Evolutionary conservation across 2,113 vertebrate species (phyloP).

Genomic region (Neolamprologus cancellatus): DNA sequence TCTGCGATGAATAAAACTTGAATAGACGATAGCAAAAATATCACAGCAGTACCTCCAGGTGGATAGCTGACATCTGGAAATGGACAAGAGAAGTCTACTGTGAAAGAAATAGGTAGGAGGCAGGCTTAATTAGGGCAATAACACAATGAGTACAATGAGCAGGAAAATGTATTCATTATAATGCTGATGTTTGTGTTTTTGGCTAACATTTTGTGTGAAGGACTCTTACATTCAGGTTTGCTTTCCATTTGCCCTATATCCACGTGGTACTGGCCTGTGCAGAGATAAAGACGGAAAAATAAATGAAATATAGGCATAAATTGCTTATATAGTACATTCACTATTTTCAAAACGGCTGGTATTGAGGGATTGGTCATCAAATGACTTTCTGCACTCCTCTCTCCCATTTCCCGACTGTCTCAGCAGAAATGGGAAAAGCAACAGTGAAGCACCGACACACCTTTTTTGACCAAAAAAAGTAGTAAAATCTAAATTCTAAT

Average conservation of each 20-base stretch:
- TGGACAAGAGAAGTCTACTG: slow-evolving; percentile 61
- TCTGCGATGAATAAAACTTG: background rate
- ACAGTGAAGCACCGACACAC: background rate
- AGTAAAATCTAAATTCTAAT: background rate
- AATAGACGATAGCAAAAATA: accelerated
- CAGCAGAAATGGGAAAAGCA: background rate
- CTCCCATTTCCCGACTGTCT: background rate
- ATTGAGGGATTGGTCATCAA: background rate
- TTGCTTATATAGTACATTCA: background rate
- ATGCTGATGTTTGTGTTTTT: background rate
- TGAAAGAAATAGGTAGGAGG: background rate
- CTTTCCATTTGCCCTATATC: slow-evolving; percentile 46
- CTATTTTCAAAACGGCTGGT: background rate
- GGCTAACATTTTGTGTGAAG: background rate
- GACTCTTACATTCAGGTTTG: slow-evolving; percentile 54
- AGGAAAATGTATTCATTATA: background rate
- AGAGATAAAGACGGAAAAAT: background rate
- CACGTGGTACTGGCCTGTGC: slow-evolving; percentile 41
- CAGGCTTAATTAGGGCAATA: background rate
- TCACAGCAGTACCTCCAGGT: slow-evolving; percentile 50
- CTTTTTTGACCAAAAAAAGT: background rate
- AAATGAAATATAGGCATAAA: background rate
- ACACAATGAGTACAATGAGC: background rate
- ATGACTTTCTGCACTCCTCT: background rate
- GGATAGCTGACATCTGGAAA: slow-evolving; percentile 58